phyloP scores from a whole-genome alignment of 2,797 vertebrate species.

The Coregonus suidteri region DNA sequence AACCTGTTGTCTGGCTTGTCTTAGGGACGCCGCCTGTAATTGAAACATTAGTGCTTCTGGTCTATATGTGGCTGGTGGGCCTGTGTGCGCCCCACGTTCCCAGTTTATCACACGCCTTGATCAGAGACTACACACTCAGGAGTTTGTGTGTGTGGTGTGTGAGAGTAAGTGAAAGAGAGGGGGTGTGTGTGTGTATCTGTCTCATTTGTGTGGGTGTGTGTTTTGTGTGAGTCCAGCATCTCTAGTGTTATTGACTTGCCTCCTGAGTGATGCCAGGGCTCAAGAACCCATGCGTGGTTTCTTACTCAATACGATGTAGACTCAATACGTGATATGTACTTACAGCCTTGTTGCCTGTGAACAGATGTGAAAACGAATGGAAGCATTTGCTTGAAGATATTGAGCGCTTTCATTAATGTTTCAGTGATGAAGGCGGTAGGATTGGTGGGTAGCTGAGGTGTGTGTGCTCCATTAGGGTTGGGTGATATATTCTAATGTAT shows the following conservation, averaged over 20 bases:
- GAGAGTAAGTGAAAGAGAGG: not conserved
- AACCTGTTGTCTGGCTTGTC: constrained; percentile 63
- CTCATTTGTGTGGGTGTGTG: too few species aligned
- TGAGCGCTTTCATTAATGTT: constrained; percentile 68
- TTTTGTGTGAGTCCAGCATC: not conserved
- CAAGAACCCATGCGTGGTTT: not conserved
- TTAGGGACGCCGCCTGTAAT: constrained; percentile 68
- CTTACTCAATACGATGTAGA: constrained; percentile 20
- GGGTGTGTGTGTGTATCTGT: too few species aligned
- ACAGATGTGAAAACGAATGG: constrained; percentile 46
- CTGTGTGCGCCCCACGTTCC: constrained; percentile 48
- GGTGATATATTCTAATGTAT: too few species aligned
- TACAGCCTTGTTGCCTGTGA: constrained; percentile 24
- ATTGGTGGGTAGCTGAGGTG: constrained; percentile 36
- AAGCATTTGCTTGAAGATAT: constrained; percentile 68
- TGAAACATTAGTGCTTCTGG: constrained; percentile 71
- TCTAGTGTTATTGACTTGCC: constrained; percentile 23
- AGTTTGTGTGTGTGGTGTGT: not conserved
- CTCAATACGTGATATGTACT: constrained; percentile 39
- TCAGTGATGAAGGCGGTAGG: constrained; percentile 55
- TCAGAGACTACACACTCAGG: constrained; percentile 41
- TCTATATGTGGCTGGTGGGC: constrained; percentile 55
- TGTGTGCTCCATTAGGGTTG: constrained; percentile 12
- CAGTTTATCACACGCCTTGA: constrained; percentile 65
- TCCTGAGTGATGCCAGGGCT: constrained; percentile 20